Conservation (phyloP, 1,140 invertebrate genomes). For the Goniozus legneri region DNA sequence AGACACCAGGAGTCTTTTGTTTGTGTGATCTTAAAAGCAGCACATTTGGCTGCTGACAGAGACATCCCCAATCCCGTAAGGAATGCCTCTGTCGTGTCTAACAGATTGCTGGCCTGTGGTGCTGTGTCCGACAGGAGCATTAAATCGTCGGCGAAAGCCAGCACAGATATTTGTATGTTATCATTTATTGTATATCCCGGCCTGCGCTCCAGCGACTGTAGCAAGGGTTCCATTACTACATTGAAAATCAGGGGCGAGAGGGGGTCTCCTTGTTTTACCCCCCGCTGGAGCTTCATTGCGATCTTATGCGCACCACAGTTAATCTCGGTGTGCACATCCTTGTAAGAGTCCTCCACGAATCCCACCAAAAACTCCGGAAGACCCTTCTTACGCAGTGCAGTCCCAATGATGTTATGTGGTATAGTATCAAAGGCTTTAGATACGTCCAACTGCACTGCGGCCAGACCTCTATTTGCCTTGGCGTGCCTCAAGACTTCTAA, state of each 20-base stretch:
- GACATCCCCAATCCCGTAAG: constrained; percentile 5
- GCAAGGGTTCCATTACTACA: constrained; percentile 18
- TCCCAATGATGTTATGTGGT: background rate
- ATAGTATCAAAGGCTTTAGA: constrained; percentile 4
- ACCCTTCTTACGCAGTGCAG: constrained; percentile 10
- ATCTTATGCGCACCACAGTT: background rate
- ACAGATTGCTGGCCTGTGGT: background rate
- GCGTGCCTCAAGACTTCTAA: constrained; percentile 3
- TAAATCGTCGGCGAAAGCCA: constrained; percentile 13
- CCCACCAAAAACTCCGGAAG: constrained; percentile 3
- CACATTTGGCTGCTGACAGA: constrained; percentile 9
- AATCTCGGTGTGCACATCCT: background rate
- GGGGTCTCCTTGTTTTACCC: constrained; percentile 4
- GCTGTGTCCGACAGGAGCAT: background rate
- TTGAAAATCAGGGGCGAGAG: constrained; percentile 5
- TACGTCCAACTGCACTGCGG: constrained; percentile 8
- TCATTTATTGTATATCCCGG: background rate
- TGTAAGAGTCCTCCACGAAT: background rate
- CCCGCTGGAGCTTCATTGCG: constrained; percentile 10
- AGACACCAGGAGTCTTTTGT: constrained; percentile 10
- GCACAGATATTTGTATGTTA: background rate
- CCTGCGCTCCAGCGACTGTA: constrained; percentile 8
- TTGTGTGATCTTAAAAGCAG: constrained; percentile 1
- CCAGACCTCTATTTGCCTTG: constrained; percentile 10
- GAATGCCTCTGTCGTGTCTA: background rate